Evolutionary conservation across 2,797 vertebrate genomes (phyloP).

Genomic region (Spondyliosoma cantharus): DNA sequence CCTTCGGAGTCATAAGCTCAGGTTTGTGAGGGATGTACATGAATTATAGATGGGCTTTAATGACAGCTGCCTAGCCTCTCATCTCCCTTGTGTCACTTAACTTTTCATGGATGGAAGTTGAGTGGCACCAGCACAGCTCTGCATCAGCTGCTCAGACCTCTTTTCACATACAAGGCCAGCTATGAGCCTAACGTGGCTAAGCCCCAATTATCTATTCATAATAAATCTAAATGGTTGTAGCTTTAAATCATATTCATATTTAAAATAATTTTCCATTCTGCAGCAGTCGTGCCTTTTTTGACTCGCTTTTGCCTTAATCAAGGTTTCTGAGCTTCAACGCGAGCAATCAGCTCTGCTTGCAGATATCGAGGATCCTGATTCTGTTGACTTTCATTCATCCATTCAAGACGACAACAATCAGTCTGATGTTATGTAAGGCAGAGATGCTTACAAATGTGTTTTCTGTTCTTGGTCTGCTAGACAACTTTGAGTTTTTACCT

Average conservation of each 20-base stretch:
- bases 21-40: slow-evolving; percentile 59
- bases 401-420: neutral
- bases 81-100: slow-evolving; percentile 62
- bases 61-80: slow-evolving; percentile 63
- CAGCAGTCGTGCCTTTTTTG: neutral
- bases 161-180: slow-evolving; percentile 23
- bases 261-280: neutral
- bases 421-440: neutral
- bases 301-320: neutral
- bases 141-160: slow-evolving; percentile 5
- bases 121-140: slow-evolving; percentile 45
- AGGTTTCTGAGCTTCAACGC: neutral
- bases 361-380: neutral
- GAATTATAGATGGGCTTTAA: slow-evolving; percentile 71
- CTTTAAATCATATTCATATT: slow-evolving; percentile 22
- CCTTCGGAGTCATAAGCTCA: slow-evolving; percentile 31
- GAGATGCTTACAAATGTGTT: neutral
- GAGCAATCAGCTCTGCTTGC: neutral
- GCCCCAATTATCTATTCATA: neutral
- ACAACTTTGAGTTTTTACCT: neutral
- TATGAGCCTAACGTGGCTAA: neutral
- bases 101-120: slow-evolving; percentile 60
- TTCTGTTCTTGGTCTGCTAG: neutral
- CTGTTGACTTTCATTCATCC: neutral
- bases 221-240: slow-evolving; percentile 9